Evolutionary conservation across 2,113 vertebrate species (phyloP).

Genomic region (Pachypanchax playfairii): DNA sequence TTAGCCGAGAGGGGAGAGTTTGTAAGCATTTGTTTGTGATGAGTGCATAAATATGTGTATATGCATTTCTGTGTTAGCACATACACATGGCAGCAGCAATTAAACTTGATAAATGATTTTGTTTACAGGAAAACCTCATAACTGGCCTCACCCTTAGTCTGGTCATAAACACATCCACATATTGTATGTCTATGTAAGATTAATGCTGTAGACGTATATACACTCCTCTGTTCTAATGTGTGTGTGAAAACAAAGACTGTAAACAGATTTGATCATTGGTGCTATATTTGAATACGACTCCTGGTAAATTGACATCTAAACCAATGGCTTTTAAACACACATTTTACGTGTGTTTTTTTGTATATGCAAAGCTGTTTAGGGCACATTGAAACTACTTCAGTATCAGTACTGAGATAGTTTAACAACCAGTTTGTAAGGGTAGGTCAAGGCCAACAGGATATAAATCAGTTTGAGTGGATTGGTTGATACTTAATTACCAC

Average conservation of each 20-base stretch:
- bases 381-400: conserved; percentile 45
- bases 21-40: conserved; percentile 14
- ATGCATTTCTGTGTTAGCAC: conserved; percentile 28
- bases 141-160: conserved; percentile 49
- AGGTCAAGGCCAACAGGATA: conserved; percentile 35
- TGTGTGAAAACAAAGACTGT: conserved; percentile 27
- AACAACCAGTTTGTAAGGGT: conserved; percentile 43
- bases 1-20: conserved; percentile 10
- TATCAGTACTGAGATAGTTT: conserved; percentile 8
- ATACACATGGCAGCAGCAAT: conserved; percentile 44
- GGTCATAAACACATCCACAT: conserved; percentile 50
- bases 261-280: conserved; percentile 33
- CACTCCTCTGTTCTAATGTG: conserved; percentile 6
- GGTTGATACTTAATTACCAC: conserved; percentile 19
- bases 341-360: conserved; percentile 43
- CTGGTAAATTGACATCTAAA: conserved; percentile 45
- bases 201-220: conserved; percentile 5
- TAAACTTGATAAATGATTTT: conserved; percentile 63
- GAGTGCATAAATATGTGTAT: conserved; percentile 11
- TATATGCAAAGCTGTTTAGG: conserved; percentile 50
- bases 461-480: conserved; percentile 34
- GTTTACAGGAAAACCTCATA: conserved; percentile 59
- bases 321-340: neutral
- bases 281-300: conserved; percentile 28
- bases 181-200: conserved; percentile 47